Conservation (phyloP, 64 coral and sea anemone species). For the Acropora yongei region DNA sequence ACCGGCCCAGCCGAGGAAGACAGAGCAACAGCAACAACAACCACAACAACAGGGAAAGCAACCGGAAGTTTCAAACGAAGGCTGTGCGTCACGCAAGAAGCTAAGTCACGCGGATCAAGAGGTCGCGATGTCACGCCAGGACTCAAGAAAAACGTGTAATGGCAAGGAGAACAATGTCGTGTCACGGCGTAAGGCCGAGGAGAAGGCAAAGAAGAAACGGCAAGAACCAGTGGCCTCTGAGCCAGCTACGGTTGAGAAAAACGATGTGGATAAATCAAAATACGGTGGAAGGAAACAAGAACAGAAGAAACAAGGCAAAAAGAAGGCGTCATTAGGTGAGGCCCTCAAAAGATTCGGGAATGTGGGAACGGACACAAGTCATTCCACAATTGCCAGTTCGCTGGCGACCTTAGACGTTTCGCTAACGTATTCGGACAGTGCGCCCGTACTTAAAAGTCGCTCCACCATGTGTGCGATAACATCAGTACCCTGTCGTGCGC, state of each 20-base stretch:
- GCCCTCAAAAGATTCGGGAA: background rate
- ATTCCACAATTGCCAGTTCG: too few species aligned
- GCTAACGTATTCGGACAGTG: too few species aligned
- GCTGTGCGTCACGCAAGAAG: slow-evolving; percentile 26
- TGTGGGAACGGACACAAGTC: too few species aligned
- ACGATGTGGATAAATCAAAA: background rate
- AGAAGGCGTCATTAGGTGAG: slow-evolving; percentile 50
- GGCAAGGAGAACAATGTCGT: slow-evolving; percentile 27
- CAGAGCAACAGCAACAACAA: slow-evolving; percentile 5
- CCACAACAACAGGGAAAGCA: background rate
- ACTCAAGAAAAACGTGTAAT: background rate
- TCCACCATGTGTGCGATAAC: too few species aligned
- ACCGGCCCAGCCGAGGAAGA: background rate
- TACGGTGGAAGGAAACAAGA: background rate
- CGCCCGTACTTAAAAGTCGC: too few species aligned
- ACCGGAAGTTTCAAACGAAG: background rate
- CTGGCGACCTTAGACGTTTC: too few species aligned
- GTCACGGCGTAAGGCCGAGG: background rate
- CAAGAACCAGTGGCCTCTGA: slow-evolving; percentile 28
- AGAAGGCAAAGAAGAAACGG: slow-evolving; percentile 25
- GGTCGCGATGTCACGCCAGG: slow-evolving; percentile 33
- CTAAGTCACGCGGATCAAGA: slow-evolving; percentile 8
- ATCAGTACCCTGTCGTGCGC: too few species aligned
- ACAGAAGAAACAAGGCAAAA: slow-evolving; percentile 57
- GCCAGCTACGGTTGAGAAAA: background rate